Evolutionary conservation across 2,888 invertebrate genomes (phyloP), one percentile per base, ranked within the genome.

Genomic region (Rhamnusium bicolor): DNA sequence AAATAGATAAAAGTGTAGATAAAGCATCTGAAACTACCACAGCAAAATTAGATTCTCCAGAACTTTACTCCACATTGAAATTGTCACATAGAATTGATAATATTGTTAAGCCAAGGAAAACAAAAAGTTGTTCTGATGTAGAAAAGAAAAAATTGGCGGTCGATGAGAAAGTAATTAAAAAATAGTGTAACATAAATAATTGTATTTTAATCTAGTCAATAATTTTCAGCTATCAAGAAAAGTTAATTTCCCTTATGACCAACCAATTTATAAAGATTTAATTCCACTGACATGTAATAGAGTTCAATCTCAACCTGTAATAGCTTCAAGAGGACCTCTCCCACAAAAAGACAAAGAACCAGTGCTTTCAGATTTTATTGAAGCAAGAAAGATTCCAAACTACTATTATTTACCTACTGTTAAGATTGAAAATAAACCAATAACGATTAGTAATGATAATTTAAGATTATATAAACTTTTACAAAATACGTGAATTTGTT

Each of bases 221-320:
- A 70, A 14, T 27, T 82, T 82, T 69, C 53, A 84, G 84, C 70
- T 84, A 19, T 76, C 82, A 8, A 77, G 79, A 63, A 79, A 81
- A 76, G 79, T 85, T 6, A 85, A 85, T 76, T 83, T 84, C 75
- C 83, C 83, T 0, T 77, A 78, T 49, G 79, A 79, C 49, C 76
- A 82, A 73, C 70, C 80, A 56, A 78, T 84, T 53, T 85, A 81
- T 67, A 84, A 82, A 69, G 81, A 84, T 76, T 79, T 85, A 67
- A 82, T 85, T 53, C 81, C 84, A 16, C 72, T 84, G 29, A 63
- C 71, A n/a, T 71, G 72, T 51, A 70, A 75, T 10, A 75, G 76
- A 56, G 46, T 40, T 54, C 77, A 72, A 46, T 32, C 76, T 18
- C 75, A 76, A 21, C 75, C 76, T 14, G 51, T 79, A 54, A 29